phyloP scores from a whole-genome alignment of 2,797 vertebrate species.

The Galagoides demidoff region DNA sequence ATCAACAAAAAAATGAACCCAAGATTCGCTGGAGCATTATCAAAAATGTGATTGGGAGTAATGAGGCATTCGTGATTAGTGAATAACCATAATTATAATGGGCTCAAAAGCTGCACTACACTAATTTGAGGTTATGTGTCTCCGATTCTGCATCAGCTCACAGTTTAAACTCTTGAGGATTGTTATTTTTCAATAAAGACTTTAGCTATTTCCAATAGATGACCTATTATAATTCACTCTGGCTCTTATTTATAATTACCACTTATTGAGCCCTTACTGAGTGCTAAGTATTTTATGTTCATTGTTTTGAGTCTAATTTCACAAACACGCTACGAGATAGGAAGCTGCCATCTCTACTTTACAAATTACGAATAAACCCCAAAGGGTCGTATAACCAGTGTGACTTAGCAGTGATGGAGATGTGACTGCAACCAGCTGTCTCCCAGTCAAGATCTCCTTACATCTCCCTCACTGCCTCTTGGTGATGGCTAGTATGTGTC shows the following conservation, averaged over 20 bases:
- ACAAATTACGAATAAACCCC: not conserved
- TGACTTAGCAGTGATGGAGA: not conserved
- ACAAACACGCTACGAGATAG: not conserved
- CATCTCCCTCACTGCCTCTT: not conserved
- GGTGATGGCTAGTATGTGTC: not conserved
- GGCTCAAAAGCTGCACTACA: not conserved
- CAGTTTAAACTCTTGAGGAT: not conserved
- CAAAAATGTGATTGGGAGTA: not conserved
- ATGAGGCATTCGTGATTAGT: not conserved
- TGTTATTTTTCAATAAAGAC: constrained; percentile 28
- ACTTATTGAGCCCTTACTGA: not conserved
- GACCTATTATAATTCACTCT: constrained; percentile 28
- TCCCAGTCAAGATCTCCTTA: not conserved
- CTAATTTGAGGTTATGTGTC: not conserved
- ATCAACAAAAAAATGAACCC: not conserved
- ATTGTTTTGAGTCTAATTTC: constrained; percentile 49
- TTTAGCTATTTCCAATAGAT: constrained; percentile 43
- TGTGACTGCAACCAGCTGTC: not conserved
- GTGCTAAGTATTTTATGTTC: not conserved
- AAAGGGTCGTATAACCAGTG: not conserved
- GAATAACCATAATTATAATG: constrained; percentile 21
- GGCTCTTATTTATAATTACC: not conserved
- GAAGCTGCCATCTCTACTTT: not conserved
- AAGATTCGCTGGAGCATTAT: not conserved
- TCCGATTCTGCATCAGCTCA: not conserved